Conservation (phyloP, 1,140 invertebrate genomes). For the Micrasema minimum region DNA sequence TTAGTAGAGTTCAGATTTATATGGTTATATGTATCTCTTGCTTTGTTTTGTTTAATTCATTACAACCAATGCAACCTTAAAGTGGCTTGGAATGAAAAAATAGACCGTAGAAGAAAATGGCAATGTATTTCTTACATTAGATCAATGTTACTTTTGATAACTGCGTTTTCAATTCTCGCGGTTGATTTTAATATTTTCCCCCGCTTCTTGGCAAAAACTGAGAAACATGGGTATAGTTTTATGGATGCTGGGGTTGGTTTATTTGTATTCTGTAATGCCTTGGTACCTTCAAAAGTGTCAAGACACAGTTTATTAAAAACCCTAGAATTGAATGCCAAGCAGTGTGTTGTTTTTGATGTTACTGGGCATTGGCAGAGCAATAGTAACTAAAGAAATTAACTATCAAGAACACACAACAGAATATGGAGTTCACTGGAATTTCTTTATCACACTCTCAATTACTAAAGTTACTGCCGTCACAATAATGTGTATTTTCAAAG, state of each 20-base stretch:
- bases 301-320: constrained; percentile 55
- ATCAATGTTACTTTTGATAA: constrained; percentile 78
- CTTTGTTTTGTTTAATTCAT: constrained; percentile 56
- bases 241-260: constrained; percentile 96
- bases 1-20: constrained; percentile 56
- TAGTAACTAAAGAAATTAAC: constrained; percentile 73
- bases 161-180: constrained; percentile 87
- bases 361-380: constrained; percentile 77
- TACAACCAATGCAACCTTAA: constrained; percentile 46
- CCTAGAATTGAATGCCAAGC: constrained; percentile 55
- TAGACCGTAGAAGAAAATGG: constrained; percentile 57
- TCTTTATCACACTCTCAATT: constrained; percentile 90
- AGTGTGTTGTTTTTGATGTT: constrained; percentile 69
- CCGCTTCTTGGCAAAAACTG: constrained; percentile 85
- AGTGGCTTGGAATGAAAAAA: constrained; percentile 50
- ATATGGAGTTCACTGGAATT: constrained; percentile 98
- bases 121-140: constrained; percentile 76
- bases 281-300: constrained; percentile 70
- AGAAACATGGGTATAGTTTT: constrained; percentile 85
- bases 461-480: constrained; percentile 80
- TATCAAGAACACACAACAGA: constrained; percentile 91
- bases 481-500: constrained; percentile 65
- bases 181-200: constrained; percentile 94
- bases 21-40: constrained; percentile 53
- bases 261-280: constrained; percentile 88